Percentiles rank a stretch among this genome's conserved stretches.
phyloP scores from a whole-genome alignment of 2,113 vertebrate species.

The Pseudorasbora parva region DNA sequence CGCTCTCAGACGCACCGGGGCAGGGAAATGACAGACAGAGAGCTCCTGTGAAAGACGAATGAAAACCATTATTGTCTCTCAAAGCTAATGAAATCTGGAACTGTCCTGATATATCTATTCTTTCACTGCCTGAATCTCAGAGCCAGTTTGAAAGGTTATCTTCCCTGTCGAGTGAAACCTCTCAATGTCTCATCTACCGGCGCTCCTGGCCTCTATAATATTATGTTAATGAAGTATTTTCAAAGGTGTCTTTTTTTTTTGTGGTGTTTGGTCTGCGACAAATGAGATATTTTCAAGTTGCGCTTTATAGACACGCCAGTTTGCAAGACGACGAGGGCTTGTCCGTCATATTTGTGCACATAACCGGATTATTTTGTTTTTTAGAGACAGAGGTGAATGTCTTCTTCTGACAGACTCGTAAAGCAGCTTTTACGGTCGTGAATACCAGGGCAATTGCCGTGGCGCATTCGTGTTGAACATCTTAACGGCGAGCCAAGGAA shows the following conservation, averaged over 20 bases:
- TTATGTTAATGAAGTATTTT: constrained; percentile 56
- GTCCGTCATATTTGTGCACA: constrained; percentile 57
- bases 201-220: constrained; percentile 50
- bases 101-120: constrained; percentile 58
- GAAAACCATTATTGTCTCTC: constrained; percentile 74
- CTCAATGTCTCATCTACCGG: constrained; percentile 46
- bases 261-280: background rate
- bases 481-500: constrained; percentile 77
- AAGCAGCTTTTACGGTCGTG: constrained; percentile 79
- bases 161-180: constrained; percentile 48
- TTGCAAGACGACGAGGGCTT: background rate
- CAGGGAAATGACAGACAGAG: constrained; percentile 68
- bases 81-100: constrained; percentile 65
- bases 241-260: background rate
- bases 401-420: constrained; percentile 77
- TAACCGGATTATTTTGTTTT: constrained; percentile 70
- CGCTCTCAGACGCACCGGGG: constrained; percentile 76
- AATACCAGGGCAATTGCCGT: constrained; percentile 79
- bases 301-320: background rate
- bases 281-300: background rate
- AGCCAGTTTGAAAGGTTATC: constrained; percentile 57
- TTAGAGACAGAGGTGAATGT: constrained; percentile 65
- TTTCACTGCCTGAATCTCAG: constrained; percentile 59
- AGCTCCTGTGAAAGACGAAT: constrained; percentile 70
- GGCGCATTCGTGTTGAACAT: constrained; percentile 74